These are phyloP conservation scores for Podocnemis expansa DNA, from an alignment of 2,113 vertebrate species.

Conservation along the genomic window DNA sequence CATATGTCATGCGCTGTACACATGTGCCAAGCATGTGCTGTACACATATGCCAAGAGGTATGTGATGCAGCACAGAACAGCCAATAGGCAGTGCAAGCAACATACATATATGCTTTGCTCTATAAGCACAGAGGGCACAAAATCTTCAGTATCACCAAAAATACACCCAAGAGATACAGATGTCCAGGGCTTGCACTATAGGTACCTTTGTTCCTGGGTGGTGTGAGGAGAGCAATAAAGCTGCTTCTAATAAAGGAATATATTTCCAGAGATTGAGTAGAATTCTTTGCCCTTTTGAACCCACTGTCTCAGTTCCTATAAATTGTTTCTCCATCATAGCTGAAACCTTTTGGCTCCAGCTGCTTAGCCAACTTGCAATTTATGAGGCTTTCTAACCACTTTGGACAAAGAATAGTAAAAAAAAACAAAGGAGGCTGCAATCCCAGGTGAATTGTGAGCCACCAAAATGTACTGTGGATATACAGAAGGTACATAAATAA, in stretches of 20 bases:
- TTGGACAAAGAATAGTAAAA: not conserved
- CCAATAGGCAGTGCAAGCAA: not conserved
- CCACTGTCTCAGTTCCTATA: not conserved
- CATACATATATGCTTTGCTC: accelerated
- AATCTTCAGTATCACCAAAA: accelerated
- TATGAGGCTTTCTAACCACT: not conserved
- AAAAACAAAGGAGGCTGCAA: not conserved
- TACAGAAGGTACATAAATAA: constrained; percentile 34
- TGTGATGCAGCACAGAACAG: not conserved
- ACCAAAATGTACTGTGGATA: not conserved
- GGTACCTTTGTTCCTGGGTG: not conserved
- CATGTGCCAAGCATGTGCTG: not conserved
- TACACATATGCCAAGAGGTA: accelerated
- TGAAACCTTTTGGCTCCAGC: not conserved
- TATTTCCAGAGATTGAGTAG: constrained; percentile 39
- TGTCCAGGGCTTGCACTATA: not conserved
- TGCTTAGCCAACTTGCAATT: constrained; percentile 16
- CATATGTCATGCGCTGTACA: accelerated
- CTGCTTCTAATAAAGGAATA: not conserved
- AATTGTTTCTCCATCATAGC: not conserved
- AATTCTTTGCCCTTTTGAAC: constrained; percentile 29
- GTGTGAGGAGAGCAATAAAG: not conserved
- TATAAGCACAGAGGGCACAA: not conserved
- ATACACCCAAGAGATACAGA: not conserved
- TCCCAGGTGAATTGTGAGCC: not conserved